Base-by-base conservation (phyloP, 2,888 invertebrate genomes). In the Elysia crispata region DNA sequence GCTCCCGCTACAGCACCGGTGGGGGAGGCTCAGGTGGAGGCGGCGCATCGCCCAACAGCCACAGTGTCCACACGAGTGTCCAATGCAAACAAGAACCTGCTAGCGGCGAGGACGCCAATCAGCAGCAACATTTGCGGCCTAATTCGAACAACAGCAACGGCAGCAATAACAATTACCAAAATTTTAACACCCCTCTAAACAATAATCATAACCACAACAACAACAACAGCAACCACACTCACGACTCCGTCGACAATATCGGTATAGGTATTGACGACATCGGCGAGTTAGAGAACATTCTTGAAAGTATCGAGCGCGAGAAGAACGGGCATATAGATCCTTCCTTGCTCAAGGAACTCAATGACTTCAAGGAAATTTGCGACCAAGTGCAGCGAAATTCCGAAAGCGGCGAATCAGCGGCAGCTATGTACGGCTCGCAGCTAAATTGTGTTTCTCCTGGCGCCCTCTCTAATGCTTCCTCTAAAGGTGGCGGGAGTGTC, bases 271-370 rank as follows among this genome's bases (percentile, higher is more conserved):
- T 85, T 28, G 84, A 85, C 73, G 86, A 88, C 79, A 80, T 85
- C 1, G 89, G 89, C 62, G 89, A 90, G 73, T 83, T 91, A 18
- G 87, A 86, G 60, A 87, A 87, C 66, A 87, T 91, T 76, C 82
- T 96, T 15, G 96, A 95, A 11, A 96, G 96, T 0, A 93, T 97
- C 82, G 97, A 97, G 87, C 41, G 41, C 41, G 41, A 41, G 41
- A 96, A 97, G 87, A 97, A 97, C 74, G 87, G 86, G 54, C 85
- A 79, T 70, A 82, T 76, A 81, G 84, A 83, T 76, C 86, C 81
- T 15, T 83, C 86, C 54, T 81, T 89, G 54, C 83, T 89, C 57
- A 87, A 87, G 64, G 89, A 89, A 80, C 83, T 90, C 8, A 85
- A 86, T 62, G 86, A 87, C 70, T 89, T 89, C 78, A 86, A 89